phyloP scores from a whole-genome alignment of 2,888 invertebrate species.

The Agapostemon virescens region DNA sequence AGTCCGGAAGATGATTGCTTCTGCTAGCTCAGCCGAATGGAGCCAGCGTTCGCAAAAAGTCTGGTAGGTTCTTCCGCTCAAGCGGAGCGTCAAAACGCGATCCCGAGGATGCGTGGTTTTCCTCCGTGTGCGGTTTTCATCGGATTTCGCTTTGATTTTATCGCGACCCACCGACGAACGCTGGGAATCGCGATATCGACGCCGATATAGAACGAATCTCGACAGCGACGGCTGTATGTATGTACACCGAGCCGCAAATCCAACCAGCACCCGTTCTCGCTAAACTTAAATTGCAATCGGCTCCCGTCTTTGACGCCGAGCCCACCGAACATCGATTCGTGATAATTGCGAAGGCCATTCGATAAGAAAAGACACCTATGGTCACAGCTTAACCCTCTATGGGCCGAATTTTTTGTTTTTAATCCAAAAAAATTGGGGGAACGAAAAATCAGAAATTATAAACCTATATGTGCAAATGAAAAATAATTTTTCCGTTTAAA shows the following conservation, averaged over 20 bases:
- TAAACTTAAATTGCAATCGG: conserved; percentile 1
- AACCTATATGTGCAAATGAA: too few species aligned
- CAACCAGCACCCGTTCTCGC: neutral
- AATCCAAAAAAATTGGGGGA: too few species aligned
- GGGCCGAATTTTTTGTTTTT: too few species aligned
- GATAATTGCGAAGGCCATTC: neutral
- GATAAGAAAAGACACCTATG: neutral
- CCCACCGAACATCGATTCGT: neutral
- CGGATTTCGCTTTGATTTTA: conserved; percentile 60
- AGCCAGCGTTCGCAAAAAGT: conserved; percentile 45
- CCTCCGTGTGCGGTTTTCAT: conserved; percentile 45
- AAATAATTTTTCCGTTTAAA: too few species aligned
- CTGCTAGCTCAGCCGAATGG: conserved; percentile 56
- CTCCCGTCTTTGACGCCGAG: neutral
- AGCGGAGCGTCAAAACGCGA: conserved; percentile 53
- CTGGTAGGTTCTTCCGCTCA: conserved; percentile 53
- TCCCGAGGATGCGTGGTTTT: conserved; percentile 44
- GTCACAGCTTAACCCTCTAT: too few species aligned
- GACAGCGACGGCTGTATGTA: neutral
- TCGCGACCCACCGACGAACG: conserved; percentile 18
- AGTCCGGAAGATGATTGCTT: conserved; percentile 60
- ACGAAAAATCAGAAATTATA: too few species aligned
- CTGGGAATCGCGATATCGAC: conserved; percentile 37
- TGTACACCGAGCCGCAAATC: neutral
- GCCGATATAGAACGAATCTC: conserved; percentile 36